Evolutionary conservation across 1,140 invertebrate species (phyloP), one percentile per base, ranked within the genome.

Genomic region (Thaumatotibia leucotreta): DNA sequence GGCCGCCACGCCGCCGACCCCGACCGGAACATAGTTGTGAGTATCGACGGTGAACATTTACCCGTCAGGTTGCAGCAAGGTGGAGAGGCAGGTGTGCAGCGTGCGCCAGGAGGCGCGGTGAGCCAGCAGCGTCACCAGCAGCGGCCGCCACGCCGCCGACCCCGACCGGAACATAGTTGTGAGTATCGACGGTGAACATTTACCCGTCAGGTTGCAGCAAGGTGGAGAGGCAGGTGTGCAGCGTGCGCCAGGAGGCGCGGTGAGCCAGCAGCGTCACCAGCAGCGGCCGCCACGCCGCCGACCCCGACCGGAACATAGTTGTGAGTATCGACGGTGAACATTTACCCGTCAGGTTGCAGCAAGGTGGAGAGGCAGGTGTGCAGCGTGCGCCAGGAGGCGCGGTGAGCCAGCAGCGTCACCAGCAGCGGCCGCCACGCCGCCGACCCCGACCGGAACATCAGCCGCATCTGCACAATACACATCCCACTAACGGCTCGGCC

Each of bases 31-130:
- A n/a, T n/a, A n/a, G n/a, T n/a, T n/a, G n/a, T n/a, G n/a, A n/a
- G n/a, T n/a, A n/a, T 54, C 29, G 54, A 29, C 0, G n/a, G 27
- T 6, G n/a, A 64, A 39, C 5, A 73, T 74, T 80, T 75, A 93
- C 93, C 88, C 88, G n/a, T 92, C 78, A 9, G 81, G 79, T 45
- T 78, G 63, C 62, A 91, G 74, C 52, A 92, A 75, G 14, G 80
- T 74, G 4, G 75, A 79, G 29, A 97, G 93, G 76, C 96, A 96
- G 63, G 93, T 92, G 67, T 96, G 93, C 10, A 99, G 88, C 0
- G 97, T 97, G 52, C 94, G 90, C 97, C 97, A 99, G 74, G 95
- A 97, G 0, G 96, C 96, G 80, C 97, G 95, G 91, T 99, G 98
- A 17, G 96, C 96, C 14, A 98, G 91, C 52, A 98, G 89, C 0